Conservation (phyloP, 2,797 vertebrate species). For the Lepilemur septentrionalis region DNA sequence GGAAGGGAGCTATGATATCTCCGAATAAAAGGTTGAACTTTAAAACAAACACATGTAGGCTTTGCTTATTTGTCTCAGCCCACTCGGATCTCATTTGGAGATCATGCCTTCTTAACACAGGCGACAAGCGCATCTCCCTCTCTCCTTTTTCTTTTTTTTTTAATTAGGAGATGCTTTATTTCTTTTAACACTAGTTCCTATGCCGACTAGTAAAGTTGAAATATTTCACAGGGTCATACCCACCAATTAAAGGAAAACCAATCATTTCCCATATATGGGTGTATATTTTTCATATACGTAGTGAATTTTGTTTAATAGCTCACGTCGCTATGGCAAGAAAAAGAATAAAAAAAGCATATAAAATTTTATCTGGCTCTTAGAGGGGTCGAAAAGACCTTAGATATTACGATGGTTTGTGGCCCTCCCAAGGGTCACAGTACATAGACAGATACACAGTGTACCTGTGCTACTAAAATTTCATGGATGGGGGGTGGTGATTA, state of each 20-base stretch:
- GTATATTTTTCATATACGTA: neutral
- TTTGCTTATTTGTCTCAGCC: neutral
- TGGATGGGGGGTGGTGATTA: neutral
- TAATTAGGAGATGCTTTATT: neutral
- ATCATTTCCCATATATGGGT: neutral
- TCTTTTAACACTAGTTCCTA: neutral
- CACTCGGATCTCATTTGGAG: neutral
- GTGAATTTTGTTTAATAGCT: neutral
- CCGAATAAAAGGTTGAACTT: neutral
- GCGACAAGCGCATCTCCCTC: neutral
- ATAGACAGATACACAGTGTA: neutral
- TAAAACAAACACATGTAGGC: neutral
- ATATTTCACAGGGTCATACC: neutral
- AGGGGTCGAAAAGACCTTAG: neutral
- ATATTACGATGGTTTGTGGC: neutral
- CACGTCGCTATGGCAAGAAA: neutral
- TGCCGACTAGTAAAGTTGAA: neutral
- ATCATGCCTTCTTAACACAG: neutral
- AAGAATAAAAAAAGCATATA: neutral
- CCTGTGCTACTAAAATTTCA: neutral
- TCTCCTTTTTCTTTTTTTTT: neutral
- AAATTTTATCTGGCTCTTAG: neutral
- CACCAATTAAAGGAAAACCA: neutral
- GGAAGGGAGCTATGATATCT: neutral
- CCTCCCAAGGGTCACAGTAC: neutral